Evolutionary conservation across 2,888 invertebrate species (phyloP).

Genomic region (Sminthurinus aureus): DNA sequence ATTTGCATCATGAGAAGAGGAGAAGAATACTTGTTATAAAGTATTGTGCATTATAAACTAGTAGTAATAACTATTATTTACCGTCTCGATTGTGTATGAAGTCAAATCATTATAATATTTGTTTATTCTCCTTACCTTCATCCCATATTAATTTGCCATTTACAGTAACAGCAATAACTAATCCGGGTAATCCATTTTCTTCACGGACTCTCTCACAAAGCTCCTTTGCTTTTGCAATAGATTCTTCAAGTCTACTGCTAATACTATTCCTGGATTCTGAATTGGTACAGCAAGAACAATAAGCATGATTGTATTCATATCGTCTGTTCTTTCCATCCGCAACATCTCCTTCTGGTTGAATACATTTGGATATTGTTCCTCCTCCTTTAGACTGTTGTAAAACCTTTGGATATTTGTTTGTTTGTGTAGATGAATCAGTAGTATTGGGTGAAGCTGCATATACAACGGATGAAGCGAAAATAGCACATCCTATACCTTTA

Average conservation of each 20-base stretch:
- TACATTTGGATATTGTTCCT: too few species aligned
- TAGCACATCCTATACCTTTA: constrained; percentile 19
- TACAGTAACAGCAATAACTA: constrained; percentile 65
- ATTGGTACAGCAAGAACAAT: too few species aligned
- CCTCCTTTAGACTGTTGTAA: too few species aligned
- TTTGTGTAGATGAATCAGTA: not conserved
- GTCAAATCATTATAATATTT: too few species aligned
- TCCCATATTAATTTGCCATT: constrained; percentile 65
- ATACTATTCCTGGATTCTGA: not conserved
- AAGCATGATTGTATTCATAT: too few species aligned
- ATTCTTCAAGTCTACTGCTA: constrained; percentile 49
- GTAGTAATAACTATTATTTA: too few species aligned
- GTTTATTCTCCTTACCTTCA: constrained; percentile 62
- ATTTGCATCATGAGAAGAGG: not conserved
- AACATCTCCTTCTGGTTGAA: too few species aligned
- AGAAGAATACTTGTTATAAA: too few species aligned
- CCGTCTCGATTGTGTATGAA: too few species aligned
- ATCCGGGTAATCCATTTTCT: constrained; percentile 63
- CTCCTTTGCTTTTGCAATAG: constrained; percentile 53
- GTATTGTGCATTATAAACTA: too few species aligned
- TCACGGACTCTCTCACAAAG: constrained; percentile 57
- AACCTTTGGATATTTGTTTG: not conserved
- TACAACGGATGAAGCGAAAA: constrained; percentile 18
- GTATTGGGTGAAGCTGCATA: constrained; percentile 14
- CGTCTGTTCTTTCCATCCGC: too few species aligned